Percentiles rank a stretch among this genome's conserved stretches.
Evolutionary conservation across 2,888 invertebrate species (phyloP).

Genomic region (Ophion costatus): DNA sequence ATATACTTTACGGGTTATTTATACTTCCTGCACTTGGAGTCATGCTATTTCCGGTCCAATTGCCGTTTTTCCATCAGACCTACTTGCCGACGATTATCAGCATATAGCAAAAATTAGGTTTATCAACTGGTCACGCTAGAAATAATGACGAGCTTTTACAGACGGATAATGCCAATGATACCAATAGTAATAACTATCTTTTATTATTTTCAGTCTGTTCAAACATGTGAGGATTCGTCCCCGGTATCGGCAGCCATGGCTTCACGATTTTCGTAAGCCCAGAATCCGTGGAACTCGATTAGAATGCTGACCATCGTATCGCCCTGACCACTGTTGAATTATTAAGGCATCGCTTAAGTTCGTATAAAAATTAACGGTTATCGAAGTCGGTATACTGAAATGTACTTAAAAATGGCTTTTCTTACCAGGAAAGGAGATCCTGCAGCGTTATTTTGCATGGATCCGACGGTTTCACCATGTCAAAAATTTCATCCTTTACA

Average conservation of each 20-base stretch:
- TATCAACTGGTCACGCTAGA: slow-evolving; percentile 3
- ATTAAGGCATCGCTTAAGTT: not conserved
- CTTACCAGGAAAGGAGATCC: slow-evolving; percentile 91
- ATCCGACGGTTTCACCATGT: slow-evolving; percentile 97
- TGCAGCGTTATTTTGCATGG: slow-evolving; percentile 93
- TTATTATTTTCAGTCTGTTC: slow-evolving; percentile 60
- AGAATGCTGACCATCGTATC: slow-evolving; percentile 97
- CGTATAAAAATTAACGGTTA: not conserved
- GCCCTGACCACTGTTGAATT: slow-evolving; percentile 91
- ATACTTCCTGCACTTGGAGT: too few species aligned
- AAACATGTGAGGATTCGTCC: slow-evolving; percentile 82
- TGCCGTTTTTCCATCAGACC: too few species aligned
- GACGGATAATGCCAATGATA: too few species aligned
- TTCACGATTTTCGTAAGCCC: slow-evolving; percentile 98
- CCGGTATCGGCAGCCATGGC: slow-evolving; percentile 88
- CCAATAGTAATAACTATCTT: too few species aligned
- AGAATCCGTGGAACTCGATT: slow-evolving; percentile 97
- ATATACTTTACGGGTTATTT: too few species aligned
- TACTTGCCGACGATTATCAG: too few species aligned
- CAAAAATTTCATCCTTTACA: slow-evolving; percentile 98
- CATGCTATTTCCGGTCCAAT: too few species aligned
- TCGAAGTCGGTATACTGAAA: not conserved
- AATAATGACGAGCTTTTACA: slow-evolving; percentile 13
- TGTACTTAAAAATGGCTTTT: slow-evolving; percentile 19
- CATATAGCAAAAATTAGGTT: too few species aligned